Evolutionary conservation across 2,888 invertebrate genomes (phyloP).

Genomic region (Uropetala carovei): DNA sequence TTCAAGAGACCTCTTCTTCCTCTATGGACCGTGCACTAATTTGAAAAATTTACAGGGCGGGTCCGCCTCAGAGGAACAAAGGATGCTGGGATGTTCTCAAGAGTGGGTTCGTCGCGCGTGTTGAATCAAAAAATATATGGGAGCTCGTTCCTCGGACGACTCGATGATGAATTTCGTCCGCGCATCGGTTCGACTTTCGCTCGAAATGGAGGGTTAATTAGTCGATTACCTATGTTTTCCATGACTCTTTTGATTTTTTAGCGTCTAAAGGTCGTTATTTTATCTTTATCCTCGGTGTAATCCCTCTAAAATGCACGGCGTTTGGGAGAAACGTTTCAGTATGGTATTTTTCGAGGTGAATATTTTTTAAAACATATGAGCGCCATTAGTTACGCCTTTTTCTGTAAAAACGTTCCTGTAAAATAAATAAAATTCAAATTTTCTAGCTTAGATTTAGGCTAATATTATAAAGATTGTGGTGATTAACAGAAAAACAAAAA

Average conservation of each 20-base stretch:
- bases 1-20: too few relatives aligned
- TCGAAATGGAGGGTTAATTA: neutral
- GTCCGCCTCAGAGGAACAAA: conserved; percentile 6
- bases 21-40: conserved; percentile 6
- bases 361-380: too few relatives aligned
- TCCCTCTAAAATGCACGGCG: too few relatives aligned
- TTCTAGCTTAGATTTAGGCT: too few relatives aligned
- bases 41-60: conserved; percentile 13
- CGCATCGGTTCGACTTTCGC: neutral
- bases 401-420: too few relatives aligned
- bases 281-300: too few relatives aligned
- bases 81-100: neutral
- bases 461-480: too few relatives aligned
- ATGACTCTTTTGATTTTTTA: neutral
- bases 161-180: neutral
- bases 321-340: too few relatives aligned
- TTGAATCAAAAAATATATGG: conserved; percentile 5
- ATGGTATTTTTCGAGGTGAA: too few relatives aligned
- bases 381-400: too few relatives aligned
- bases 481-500: too few relatives aligned
- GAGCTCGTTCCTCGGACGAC: neutral
- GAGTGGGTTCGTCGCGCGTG: conserved; percentile 1
- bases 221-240: neutral
- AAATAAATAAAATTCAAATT: too few relatives aligned
- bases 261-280: neutral